Conservation (phyloP, 2,797 vertebrate genomes). For the Forpus xanthops region DNA sequence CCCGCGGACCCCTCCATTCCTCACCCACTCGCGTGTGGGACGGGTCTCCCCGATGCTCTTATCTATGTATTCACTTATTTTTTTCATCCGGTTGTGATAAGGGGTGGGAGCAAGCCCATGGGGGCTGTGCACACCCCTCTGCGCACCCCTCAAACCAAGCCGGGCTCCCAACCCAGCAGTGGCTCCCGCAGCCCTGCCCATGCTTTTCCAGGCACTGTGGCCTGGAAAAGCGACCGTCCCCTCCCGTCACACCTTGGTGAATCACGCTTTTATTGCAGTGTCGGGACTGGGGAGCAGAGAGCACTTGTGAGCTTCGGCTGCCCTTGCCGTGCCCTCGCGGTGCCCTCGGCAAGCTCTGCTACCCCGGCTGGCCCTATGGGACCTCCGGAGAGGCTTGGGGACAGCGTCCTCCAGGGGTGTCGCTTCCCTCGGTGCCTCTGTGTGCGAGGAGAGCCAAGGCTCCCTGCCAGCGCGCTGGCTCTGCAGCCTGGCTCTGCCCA, state of each 20-base stretch:
- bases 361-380: background rate
- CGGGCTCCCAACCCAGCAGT: background rate
- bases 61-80: background rate
- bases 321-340: background rate
- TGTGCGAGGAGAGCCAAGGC: background rate
- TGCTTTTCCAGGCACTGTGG: background rate
- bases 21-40: background rate
- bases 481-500: background rate
- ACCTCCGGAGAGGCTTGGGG: background rate
- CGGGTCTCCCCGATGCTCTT: background rate
- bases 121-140: background rate
- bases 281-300: background rate
- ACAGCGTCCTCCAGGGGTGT: background rate
- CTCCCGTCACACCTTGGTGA: slow-evolving; percentile 8
- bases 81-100: background rate
- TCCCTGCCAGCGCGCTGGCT: background rate
- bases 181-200: background rate
- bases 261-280: background rate
- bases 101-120: background rate
- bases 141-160: background rate
- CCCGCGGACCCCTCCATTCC: background rate
- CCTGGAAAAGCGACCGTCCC: background rate
- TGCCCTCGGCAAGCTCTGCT: background rate
- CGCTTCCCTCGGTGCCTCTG: background rate
- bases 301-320: background rate